Evolutionary conservation across 2,888 invertebrate genomes (phyloP), one percentile per base, ranked within the genome.

Genomic region (Caenorhabditis sp.): DNA sequence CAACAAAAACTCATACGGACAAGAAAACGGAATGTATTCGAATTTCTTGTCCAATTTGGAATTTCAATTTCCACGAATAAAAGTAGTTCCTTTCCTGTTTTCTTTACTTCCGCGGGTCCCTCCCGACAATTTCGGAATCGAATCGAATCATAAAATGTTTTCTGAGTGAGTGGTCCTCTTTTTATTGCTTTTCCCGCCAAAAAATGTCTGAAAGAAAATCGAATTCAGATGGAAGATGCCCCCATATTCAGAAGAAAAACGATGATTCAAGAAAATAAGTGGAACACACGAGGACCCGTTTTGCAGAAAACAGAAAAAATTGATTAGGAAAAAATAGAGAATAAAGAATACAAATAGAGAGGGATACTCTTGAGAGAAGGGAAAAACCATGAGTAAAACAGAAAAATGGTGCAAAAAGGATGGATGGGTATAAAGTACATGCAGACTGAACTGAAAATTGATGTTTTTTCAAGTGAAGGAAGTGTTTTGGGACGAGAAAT

Each of bases 141-240:
- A 77, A 77, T 77, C 61, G 77, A 77, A 77, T 77, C 69, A 69
- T 68, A 63, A 77, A 38, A 77, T 70, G 61, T 68, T 59, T 47
- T 69, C 16, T 35, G 5, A 47, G 24, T 56, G 16, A 44, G 22
- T 14, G 7, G 22, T 16, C 24, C 44, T 61, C 14, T 28, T 58
- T 4, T 58, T 19, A 54, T 14, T 38, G 12, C 59, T n/a, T n/a
- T n/a, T n/a, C 54, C 7, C 5, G 3, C 6, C 0, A 54, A 79
- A 77, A 79, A 79, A 70, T 56, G 70, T 51, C 70, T 77, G 77
- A 61, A 31, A 49, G 69, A 51, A 70, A 77, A 77, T 77, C 69
- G 77, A 77, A 70, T 77, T 77, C 38, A 26, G 49, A 26, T 54
- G 54, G n/a, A n/a, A n/a, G n/a, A n/a, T n/a, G 47, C 77, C 68